Base-by-base conservation (phyloP, 2,888 invertebrate species). In the Aleiodes alternator region DNA sequence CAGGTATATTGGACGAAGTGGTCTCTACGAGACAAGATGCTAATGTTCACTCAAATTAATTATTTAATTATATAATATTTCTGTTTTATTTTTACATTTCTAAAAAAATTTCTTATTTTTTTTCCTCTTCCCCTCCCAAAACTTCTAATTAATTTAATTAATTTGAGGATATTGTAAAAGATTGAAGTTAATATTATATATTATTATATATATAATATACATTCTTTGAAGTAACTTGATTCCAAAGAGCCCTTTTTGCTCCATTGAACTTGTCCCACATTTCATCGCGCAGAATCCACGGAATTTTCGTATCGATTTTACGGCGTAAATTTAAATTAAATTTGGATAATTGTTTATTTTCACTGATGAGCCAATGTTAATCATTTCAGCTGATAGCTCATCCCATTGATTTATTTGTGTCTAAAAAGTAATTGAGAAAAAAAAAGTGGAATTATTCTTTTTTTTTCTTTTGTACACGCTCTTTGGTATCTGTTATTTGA, bases 11-110 rank as follows among this genome's bases (percentile, higher is more conserved):
- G 99, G 99, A 61, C 95, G 98, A 87, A 99, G 98, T 89, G 99
- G 99, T 75, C 94, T 99, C 59, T 99, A 99, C 90, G 99, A 99
- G 92, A 99, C 99, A 53, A 93, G 99, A 91, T 99, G 99, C 92
- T 99, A 94, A 92, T 79, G 73, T 82, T 81, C 82, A 81, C 82
- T 29, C 29, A 81, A 81, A 82, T 78, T 79, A 82, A 81, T 84
- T 80, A 84, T 82, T 82, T 84, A 81, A 82, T 78, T 80, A 68
- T 14, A 61, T 12, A 23, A 61, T 61, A 6, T 31, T 14, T 31
- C n/a, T 9, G 14, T 31, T 61, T 43, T 31, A 34, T 34, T 34
- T 34, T 34, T 34, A 6, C 34, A 34, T 50, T 64, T 72, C 43
- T 72, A 76, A 76, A n/a, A n/a, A n/a, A n/a, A n/a, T n/a, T n/a